Conservation (phyloP, 2,888 invertebrate genomes). For the Dicycla oo region DNA sequence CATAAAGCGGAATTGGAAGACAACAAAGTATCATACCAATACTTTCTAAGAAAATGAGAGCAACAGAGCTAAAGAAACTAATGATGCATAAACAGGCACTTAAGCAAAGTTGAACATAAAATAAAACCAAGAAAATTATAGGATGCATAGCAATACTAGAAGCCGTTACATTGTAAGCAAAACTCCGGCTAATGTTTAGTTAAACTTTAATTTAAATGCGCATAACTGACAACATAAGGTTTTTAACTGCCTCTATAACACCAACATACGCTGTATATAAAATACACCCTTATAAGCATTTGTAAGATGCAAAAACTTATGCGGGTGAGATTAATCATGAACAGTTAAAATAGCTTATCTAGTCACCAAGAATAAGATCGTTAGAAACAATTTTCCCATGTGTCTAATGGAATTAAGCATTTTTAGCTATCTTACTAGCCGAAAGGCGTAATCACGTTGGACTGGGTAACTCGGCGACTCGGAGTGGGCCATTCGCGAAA, state of each 20-base stretch:
- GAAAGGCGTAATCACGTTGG: constrained; percentile 62
- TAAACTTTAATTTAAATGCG: constrained; percentile 42
- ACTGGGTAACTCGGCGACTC: constrained; percentile 50
- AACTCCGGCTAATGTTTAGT: constrained; percentile 17
- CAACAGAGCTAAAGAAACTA: constrained; percentile 20
- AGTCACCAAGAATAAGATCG: constrained; percentile 32
- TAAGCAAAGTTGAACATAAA: constrained; percentile 22
- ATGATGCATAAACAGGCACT: constrained; percentile 34
- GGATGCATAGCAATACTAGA: constrained; percentile 19
- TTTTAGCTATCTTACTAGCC: constrained; percentile 53
- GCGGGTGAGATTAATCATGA: constrained; percentile 58
- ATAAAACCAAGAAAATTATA: constrained; percentile 21
- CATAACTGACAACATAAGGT: constrained; percentile 43
- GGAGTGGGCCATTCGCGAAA: constrained; percentile 77
- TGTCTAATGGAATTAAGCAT: constrained; percentile 57
- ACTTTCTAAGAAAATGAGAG: not conserved
- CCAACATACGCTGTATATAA: constrained; percentile 9
- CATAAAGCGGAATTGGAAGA: not conserved
- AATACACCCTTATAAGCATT: constrained; percentile 39
- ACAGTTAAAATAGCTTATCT: constrained; percentile 33
- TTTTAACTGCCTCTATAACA: constrained; percentile 26
- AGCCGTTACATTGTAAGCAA: constrained; percentile 37
- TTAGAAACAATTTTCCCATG: constrained; percentile 42
- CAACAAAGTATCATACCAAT: not conserved
- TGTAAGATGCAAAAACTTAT: constrained; percentile 44